Evolutionary conservation across 2,113 vertebrate species (phyloP), one percentile per base, ranked within the genome.

Genomic region (Camelus dromedarius): DNA sequence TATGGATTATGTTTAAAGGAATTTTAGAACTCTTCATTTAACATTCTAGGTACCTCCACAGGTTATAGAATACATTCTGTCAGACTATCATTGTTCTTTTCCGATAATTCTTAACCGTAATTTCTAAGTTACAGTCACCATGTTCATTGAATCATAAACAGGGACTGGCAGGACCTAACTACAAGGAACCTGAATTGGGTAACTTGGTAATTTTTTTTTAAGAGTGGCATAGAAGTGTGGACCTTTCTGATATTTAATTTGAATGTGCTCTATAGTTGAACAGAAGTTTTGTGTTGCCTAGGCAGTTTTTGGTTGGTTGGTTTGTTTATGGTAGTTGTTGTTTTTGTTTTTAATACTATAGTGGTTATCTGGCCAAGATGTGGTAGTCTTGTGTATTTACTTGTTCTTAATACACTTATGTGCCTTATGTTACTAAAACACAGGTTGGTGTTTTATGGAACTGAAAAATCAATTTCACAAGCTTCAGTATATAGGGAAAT

Each of bases 191-290:
- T 81, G 24, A 28, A 66, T 87, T 96, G 14, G 26, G 6, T 91
- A 64, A 3, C 13, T 67, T 91, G 24, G 30, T 87, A 86, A 62
- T 66, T 76, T 75, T 66, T 93, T 83, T 48, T 48, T 75, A 90
- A 83, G 52, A 72, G 28, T 90, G 38, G 35, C 6, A 56, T 35
- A 46, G 32, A 15, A 70, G 1, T 88, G 46, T 38, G 28, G 83
- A 73, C 24, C 22, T 62, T 93, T 92, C 28, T 95, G 13, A 26
- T 67, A 67, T 76, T 72, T 94, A 12, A 80, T 89, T 79, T 93
- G 58, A n/a, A 38, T 48, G 54, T 81, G 16, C 9, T 72, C 0
- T 93, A 18, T 67, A 52, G 20, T 80, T 83, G 30, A 30, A 26
- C 84, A 32, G 11, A 86, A 89, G 64, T 70, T 92, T 92, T 75